Conservation (phyloP, 2,888 invertebrate species). For the Microplitis manilae region DNA sequence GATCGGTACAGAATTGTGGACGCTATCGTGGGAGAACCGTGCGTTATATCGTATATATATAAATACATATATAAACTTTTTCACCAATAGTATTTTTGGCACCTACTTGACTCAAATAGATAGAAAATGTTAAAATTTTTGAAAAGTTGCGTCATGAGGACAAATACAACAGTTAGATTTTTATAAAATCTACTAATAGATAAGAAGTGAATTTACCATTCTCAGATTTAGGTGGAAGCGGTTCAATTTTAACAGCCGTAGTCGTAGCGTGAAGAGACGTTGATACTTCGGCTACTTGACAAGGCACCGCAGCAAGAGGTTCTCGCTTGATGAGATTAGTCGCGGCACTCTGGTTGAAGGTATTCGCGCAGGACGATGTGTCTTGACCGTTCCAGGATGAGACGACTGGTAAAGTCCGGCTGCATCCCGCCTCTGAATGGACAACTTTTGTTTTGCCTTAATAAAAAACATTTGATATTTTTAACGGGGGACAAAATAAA, state of each 20-base stretch:
- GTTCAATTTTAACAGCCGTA: slow-evolving; percentile 78
- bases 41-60: too few species aligned
- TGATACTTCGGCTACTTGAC: slow-evolving; percentile 77
- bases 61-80: too few species aligned
- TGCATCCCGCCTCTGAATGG: slow-evolving; percentile 77
- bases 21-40: too few species aligned
- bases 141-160: too few species aligned
- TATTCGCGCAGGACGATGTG: slow-evolving; percentile 51
- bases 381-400: slow-evolving; percentile 74
- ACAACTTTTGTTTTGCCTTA: slow-evolving; percentile 66
- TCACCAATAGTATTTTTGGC: too few species aligned
- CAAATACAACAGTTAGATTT: too few species aligned
- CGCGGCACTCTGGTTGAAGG: slow-evolving; percentile 66
- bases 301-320: slow-evolving; percentile 74
- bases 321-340: slow-evolving; percentile 80
- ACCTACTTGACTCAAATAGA: too few species aligned
- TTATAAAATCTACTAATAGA: too few species aligned
- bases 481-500: slow-evolving; percentile 14
- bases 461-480: slow-evolving; percentile 35
- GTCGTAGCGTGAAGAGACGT: slow-evolving; percentile 70
- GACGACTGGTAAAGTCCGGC: slow-evolving; percentile 79
- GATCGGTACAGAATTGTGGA: too few species aligned
- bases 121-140: too few species aligned
- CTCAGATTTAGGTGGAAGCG: slow-evolving; percentile 78
- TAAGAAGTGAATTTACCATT: slow-evolving; percentile 64